Evolutionary conservation across 2,113 vertebrate species (phyloP).

Genomic region (Macrotus californicus): DNA sequence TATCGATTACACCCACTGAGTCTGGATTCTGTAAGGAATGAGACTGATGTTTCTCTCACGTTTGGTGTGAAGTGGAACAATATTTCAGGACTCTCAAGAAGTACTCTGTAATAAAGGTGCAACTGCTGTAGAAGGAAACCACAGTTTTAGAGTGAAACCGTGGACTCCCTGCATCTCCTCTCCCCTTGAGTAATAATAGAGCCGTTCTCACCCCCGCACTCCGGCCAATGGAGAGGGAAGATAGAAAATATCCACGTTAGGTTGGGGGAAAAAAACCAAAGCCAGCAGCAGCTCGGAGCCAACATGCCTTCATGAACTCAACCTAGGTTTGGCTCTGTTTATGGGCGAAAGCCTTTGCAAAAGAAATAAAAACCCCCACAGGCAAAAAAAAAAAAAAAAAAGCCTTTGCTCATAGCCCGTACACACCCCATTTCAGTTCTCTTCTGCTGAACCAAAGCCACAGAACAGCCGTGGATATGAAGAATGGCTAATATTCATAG

Average conservation of each 20-base stretch:
- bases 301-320: constrained; percentile 30
- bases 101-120: neutral
- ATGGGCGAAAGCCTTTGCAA: constrained; percentile 23
- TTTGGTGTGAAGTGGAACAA: neutral
- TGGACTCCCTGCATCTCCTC: neutral
- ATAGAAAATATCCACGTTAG: constrained; percentile 15
- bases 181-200: neutral
- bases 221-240: constrained; percentile 11
- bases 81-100: neutral
- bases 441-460: constrained; percentile 24
- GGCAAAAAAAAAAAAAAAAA: neutral
- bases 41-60: neutral
- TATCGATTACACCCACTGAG: neutral
- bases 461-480: neutral
- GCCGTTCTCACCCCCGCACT: neutral
- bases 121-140: neutral
- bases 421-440: constrained; percentile 25
- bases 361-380: constrained; percentile 26
- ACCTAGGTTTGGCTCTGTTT: constrained; percentile 38
- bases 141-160: neutral
- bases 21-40: neutral
- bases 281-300: constrained; percentile 25
- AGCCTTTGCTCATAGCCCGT: neutral
- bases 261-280: neutral
- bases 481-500: constrained; percentile 48